phyloP scores from a whole-genome alignment of 2,888 invertebrate genomes.

The Hermodice carunculata region DNA sequence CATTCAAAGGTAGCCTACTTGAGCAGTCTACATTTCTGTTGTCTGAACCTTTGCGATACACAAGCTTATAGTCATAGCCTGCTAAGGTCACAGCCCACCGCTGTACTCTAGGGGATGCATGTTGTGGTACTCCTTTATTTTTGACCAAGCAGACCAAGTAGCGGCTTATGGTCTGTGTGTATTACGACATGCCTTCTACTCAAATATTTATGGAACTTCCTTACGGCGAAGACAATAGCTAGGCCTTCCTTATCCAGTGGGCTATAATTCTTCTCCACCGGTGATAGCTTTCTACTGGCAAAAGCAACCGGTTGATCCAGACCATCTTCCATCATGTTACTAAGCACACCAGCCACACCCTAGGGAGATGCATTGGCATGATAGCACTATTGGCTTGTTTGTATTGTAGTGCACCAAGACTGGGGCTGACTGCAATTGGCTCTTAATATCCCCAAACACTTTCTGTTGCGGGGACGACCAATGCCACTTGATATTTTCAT shows the following conservation, averaged over 20 bases:
- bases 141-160: not conserved
- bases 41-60: conserved; percentile 32
- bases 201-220: conserved; percentile 5
- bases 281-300: conserved; percentile 62
- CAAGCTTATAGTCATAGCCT: not conserved
- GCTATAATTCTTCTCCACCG: conserved; percentile 62
- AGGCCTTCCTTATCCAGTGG: conserved; percentile 43
- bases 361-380: not conserved
- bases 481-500: not conserved
- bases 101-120: not conserved
- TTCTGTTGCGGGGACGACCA: not conserved
- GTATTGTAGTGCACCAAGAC: conserved; percentile 14
- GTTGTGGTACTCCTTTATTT: conserved; percentile 1
- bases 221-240: conserved; percentile 5
- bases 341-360: conserved; percentile 3
- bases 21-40: conserved; percentile 57
- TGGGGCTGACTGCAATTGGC: not conserved
- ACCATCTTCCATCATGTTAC: not conserved
- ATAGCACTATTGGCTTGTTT: conserved; percentile 1
- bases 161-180: conserved; percentile 5
- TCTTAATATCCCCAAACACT: not conserved
- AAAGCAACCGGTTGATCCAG: conserved; percentile 1
- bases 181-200: conserved; percentile 3
- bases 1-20: too few species aligned
- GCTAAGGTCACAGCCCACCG: not conserved